Percentiles rank a stretch among this genome's conserved stretches.
phyloP scores from a whole-genome alignment of 2,888 invertebrate species.

The Volucella inflata region DNA sequence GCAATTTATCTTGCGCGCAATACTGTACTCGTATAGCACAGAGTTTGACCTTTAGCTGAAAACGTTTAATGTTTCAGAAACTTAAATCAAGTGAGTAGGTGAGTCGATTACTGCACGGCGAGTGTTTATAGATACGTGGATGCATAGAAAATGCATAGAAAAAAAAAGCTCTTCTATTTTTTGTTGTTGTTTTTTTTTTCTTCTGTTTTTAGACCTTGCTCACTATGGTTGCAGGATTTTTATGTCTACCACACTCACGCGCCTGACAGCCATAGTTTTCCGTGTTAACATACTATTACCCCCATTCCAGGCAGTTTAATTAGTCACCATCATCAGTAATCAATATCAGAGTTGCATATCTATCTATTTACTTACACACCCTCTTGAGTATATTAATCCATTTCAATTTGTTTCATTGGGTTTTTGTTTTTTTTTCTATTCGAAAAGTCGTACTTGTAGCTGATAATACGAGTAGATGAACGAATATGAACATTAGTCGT shows the following conservation, averaged over 20 bases:
- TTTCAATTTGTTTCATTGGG: no score
- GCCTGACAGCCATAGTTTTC: slow-evolving; percentile 26
- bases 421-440: no score
- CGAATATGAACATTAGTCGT: slow-evolving; percentile 2
- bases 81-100: slow-evolving; percentile 7
- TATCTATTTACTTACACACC: slow-evolving; percentile 36
- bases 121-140: not conserved
- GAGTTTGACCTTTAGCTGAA: not conserved
- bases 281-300: slow-evolving; percentile 27
- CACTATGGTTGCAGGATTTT: slow-evolving; percentile 19
- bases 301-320: not conserved
- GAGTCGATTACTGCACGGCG: not conserved
- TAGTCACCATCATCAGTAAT: slow-evolving; percentile 52
- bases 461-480: slow-evolving; percentile 13
- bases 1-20: slow-evolving; percentile 34
- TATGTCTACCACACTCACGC: not conserved
- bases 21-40: slow-evolving; percentile 18
- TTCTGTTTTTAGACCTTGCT: not conserved
- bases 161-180: not conserved
- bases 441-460: not conserved
- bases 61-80: slow-evolving; percentile 29
- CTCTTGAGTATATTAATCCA: not conserved
- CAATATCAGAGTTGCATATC: slow-evolving; percentile 47
- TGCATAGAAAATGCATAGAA: no score
- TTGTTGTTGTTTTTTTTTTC: not conserved